These are phyloP conservation scores for Salpingus planirostris DNA, from an alignment of 2,888 invertebrate species.

Conservation along the genomic window DNA sequence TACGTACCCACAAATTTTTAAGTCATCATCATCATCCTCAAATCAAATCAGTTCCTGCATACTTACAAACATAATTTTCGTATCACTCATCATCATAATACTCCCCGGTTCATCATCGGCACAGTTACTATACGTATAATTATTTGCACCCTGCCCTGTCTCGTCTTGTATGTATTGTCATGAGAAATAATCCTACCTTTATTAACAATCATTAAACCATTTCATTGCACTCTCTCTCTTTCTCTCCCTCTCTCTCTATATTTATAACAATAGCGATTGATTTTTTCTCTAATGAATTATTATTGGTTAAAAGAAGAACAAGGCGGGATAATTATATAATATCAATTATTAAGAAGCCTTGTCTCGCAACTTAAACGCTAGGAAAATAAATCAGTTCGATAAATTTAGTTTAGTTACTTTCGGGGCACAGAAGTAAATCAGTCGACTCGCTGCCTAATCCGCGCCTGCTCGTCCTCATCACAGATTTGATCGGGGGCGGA, in stretches of 20 bases:
- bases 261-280: too few relatives aligned
- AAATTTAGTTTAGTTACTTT: conserved; percentile 16
- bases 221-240: conserved; percentile 14
- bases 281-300: too few relatives aligned
- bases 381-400: too few relatives aligned
- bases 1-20: background rate
- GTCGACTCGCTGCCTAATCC: conserved; percentile 18
- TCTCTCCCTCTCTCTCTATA: too few relatives aligned
- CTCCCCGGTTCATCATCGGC: conserved; percentile 26
- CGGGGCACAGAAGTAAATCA: too few relatives aligned
- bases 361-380: too few relatives aligned
- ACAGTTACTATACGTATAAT: conserved; percentile 18
- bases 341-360: conserved; percentile 5
- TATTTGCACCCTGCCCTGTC: conserved; percentile 26
- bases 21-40: conserved; percentile 30
- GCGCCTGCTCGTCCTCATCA: conserved; percentile 35
- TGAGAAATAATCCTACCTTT: conserved; percentile 22
- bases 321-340: conserved; percentile 14
- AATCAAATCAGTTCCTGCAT: conserved; percentile 24
- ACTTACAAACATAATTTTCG: conserved; percentile 24
- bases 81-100: conserved; percentile 34
- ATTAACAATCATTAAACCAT: too few relatives aligned
- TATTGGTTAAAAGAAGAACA: too few relatives aligned
- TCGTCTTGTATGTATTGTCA: conserved; percentile 39
- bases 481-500: conserved; percentile 45